Percentiles rank a stretch among this genome's conserved stretches.
phyloP scores from a whole-genome alignment of 2,888 invertebrate genomes.

The Herminia tarsipennalis region DNA sequence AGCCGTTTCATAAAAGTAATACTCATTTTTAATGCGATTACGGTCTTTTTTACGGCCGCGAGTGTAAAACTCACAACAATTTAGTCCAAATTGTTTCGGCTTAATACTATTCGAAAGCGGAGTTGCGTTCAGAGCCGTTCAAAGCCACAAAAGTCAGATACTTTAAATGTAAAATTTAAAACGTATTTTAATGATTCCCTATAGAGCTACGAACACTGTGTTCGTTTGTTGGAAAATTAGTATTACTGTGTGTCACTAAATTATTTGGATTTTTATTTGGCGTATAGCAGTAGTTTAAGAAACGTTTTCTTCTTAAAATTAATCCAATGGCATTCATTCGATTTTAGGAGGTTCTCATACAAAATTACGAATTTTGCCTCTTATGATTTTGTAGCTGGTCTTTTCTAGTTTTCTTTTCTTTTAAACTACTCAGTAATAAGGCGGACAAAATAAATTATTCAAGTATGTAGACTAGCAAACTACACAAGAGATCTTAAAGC shows the following conservation, averaged over 20 bases:
- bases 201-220: background rate
- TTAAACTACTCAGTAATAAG: too few relatives aligned
- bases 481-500: too few relatives aligned
- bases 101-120: conserved; percentile 23
- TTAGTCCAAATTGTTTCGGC: conserved; percentile 40
- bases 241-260: too few relatives aligned
- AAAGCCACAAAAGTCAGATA: conserved; percentile 15
- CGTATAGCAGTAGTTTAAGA: too few relatives aligned
- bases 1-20: background rate
- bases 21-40: background rate
- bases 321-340: too few relatives aligned
- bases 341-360: too few relatives aligned
- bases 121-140: conserved; percentile 15
- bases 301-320: too few relatives aligned
- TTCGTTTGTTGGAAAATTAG: background rate
- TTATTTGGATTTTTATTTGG: background rate
- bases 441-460: too few relatives aligned
- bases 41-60: conserved; percentile 7
- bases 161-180: conserved; percentile 17
- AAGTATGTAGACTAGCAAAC: too few relatives aligned
- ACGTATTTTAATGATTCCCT: conserved; percentile 10
- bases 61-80: conserved; percentile 35
- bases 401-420: too few relatives aligned
- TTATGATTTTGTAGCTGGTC: too few relatives aligned
- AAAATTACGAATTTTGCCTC: too few relatives aligned